Conservation (phyloP, 2,113 vertebrate species). For the Vicugna pacos region DNA sequence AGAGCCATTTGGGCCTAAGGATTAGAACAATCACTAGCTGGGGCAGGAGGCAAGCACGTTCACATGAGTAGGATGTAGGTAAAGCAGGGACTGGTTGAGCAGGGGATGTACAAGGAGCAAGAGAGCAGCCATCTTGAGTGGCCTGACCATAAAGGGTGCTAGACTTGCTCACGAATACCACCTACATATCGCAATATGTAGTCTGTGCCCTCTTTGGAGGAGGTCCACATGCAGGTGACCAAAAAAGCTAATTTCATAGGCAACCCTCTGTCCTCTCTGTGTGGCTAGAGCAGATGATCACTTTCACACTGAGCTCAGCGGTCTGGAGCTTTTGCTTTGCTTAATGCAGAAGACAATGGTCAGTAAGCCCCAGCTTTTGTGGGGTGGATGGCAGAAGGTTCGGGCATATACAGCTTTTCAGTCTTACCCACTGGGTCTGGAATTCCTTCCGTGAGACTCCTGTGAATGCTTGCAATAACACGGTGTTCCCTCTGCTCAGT, state of each 20-base stretch:
- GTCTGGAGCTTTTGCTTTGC: slow-evolving; percentile 10
- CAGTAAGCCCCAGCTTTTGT: background rate
- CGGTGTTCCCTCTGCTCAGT: slow-evolving; percentile 73
- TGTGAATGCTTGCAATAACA: slow-evolving; percentile 78
- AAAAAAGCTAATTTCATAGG: slow-evolving; percentile 28
- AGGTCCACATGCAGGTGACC: background rate
- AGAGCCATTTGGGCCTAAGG: background rate
- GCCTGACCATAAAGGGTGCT: background rate
- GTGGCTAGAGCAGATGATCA: background rate
- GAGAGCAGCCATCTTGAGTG: background rate
- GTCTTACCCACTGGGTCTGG: slow-evolving; percentile 66
- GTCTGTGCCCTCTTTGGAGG: background rate
- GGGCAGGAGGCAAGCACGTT: background rate
- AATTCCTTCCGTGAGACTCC: slow-evolving; percentile 77
- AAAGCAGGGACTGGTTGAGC: background rate
- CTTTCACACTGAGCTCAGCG: background rate
- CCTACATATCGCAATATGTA: background rate
- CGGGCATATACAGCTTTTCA: slow-evolving; percentile 5
- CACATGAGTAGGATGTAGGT: background rate
- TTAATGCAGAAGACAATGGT: background rate
- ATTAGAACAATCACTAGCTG: background rate
- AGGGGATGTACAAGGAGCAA: background rate
- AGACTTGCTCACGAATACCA: background rate
- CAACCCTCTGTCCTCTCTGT: background rate
- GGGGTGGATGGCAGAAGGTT: background rate